Evolutionary conservation across 2,888 invertebrate species (phyloP).

Genomic region (Nomada hirtipes): DNA sequence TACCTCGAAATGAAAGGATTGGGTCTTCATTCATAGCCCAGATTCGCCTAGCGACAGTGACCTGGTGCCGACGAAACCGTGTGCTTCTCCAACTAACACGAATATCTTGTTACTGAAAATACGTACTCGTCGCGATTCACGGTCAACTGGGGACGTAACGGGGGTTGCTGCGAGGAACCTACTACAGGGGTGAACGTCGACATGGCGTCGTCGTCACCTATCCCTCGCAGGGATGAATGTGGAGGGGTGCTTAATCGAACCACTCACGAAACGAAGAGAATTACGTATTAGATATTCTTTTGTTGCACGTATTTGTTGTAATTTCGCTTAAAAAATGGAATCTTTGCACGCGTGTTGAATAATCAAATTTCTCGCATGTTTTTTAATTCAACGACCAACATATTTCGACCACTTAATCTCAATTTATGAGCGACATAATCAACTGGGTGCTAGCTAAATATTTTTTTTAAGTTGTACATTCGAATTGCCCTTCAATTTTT

Average conservation of each 20-base stretch:
- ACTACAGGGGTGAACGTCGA: slow-evolving; percentile 68
- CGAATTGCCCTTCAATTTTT: background rate
- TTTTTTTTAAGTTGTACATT: too few relatives aligned
- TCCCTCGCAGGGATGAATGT: slow-evolving; percentile 55
- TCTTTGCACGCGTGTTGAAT: too few relatives aligned
- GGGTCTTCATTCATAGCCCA: slow-evolving; percentile 95
- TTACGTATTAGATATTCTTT: background rate
- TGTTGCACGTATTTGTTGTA: background rate
- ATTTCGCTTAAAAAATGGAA: background rate
- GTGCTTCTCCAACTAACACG: slow-evolving; percentile 4
- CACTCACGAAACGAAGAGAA: background rate
- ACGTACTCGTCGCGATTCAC: slow-evolving; percentile 44
- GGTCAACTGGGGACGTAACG: slow-evolving; percentile 55
- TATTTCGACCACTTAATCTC: too few relatives aligned
- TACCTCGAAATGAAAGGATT: slow-evolving; percentile 94
- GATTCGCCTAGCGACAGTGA: slow-evolving; percentile 73
- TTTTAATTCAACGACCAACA: too few relatives aligned
- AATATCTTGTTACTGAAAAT: slow-evolving; percentile 13
- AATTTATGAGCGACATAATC: too few relatives aligned
- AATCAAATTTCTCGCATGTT: too few relatives aligned
- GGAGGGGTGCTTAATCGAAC: slow-evolving; percentile 22
- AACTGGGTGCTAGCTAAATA: too few relatives aligned
- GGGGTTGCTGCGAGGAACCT: slow-evolving; percentile 58
- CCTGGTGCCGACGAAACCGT: slow-evolving; percentile 41
- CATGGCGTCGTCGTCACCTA: slow-evolving; percentile 66